phyloP scores from a whole-genome alignment of 1,140 invertebrate species.

The Rhopalosiphum padi region DNA sequence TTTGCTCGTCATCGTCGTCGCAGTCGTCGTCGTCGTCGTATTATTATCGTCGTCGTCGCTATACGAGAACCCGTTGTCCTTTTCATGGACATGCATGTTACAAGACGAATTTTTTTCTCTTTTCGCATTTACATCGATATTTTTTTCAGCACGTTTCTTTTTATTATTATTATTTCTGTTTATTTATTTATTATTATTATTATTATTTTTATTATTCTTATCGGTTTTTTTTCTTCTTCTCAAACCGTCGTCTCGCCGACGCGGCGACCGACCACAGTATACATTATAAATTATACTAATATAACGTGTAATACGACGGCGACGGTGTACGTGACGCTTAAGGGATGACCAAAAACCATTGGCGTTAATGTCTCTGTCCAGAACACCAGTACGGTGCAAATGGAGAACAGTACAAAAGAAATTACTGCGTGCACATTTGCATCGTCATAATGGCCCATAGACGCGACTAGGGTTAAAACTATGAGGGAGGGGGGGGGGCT shows the following conservation, averaged over 20 bases:
- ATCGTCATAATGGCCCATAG: no score
- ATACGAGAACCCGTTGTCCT: slow-evolving; percentile 44
- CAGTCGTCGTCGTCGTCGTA: not conserved
- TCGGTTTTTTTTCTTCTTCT: not conserved
- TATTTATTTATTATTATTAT: not conserved
- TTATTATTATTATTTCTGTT: not conserved
- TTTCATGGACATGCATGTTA: slow-evolving; percentile 42
- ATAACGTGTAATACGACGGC: not conserved
- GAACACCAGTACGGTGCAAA: not conserved
- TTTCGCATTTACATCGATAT: slow-evolving; percentile 24
- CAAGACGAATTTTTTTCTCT: slow-evolving; percentile 33
- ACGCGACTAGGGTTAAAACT: no score
- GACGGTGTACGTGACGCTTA: not conserved
- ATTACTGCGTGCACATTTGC: not conserved
- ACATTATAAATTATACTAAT: not conserved
- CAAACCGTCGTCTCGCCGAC: not conserved
- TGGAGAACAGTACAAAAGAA: not conserved
- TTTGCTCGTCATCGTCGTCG: slow-evolving; percentile 52
- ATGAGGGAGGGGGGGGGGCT: no score
- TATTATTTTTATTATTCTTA: not conserved
- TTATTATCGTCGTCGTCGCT: slow-evolving; percentile 8
- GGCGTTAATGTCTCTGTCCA: not conserved
- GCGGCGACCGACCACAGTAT: not conserved
- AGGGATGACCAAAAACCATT: not conserved
- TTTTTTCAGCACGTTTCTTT: slow-evolving; percentile 35